phyloP scores from a whole-genome alignment of 2,797 vertebrate species.

The Gallinago stenura region DNA sequence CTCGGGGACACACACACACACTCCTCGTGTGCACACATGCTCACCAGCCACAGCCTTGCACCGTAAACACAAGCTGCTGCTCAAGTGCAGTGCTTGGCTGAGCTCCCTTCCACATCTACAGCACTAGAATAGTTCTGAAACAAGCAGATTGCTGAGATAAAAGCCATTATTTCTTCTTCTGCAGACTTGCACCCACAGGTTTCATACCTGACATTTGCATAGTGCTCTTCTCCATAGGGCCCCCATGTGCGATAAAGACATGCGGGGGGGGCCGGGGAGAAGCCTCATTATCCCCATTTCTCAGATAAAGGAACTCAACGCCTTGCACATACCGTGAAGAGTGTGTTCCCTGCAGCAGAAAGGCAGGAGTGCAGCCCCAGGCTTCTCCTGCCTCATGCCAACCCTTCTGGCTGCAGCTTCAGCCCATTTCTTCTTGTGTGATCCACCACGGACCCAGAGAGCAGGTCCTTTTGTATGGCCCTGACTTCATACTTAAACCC shows the following conservation, averaged over 20 bases:
- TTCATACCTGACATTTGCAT: background rate
- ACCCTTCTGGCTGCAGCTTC: background rate
- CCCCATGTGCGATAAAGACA: fast-evolving
- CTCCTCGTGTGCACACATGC: background rate
- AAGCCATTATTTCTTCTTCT: background rate
- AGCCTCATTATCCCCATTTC: background rate
- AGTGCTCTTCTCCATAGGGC: background rate
- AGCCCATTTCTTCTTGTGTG: background rate
- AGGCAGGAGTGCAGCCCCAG: background rate
- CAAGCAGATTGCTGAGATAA: background rate
- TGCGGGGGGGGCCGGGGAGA: background rate
- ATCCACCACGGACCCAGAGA: fast-evolving
- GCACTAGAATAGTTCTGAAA: background rate
- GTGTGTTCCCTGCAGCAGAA: background rate
- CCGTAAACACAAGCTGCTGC: conserved; percentile 62
- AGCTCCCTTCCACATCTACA: background rate
- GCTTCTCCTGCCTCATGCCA: background rate
- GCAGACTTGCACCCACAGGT: background rate
- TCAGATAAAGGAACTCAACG: background rate
- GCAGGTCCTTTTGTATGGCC: background rate
- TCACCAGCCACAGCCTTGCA: background rate
- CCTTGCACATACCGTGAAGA: fast-evolving
- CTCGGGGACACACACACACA: background rate
- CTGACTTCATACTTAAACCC: background rate
- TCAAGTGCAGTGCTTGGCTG: conserved; percentile 15